A percentile compares a stretch with the other conserved stretches of the same genome.
phyloP scores from a whole-genome alignment of 2,113 vertebrate species.

The Lophius piscatorius region DNA sequence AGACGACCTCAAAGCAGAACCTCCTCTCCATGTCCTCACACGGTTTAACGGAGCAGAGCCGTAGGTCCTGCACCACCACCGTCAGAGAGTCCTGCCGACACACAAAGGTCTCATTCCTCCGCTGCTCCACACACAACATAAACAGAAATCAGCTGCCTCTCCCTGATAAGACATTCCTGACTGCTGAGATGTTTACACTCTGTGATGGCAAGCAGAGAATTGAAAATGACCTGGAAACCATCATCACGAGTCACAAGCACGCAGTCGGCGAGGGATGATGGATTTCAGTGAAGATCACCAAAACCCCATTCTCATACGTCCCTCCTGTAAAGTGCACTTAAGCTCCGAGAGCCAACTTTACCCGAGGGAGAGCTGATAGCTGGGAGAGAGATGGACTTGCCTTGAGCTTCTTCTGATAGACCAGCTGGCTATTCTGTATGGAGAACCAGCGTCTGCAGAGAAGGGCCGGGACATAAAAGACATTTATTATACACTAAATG shows the following conservation, averaged over 20 bases:
- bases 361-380: slow-evolving; percentile 2
- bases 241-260: slow-evolving; percentile 1
- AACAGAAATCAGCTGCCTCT: slow-evolving; percentile 5
- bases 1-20: slow-evolving; percentile 98
- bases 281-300: slow-evolving; percentile 11
- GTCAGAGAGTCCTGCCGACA: slow-evolving; percentile 88
- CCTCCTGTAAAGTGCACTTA: slow-evolving; percentile 45
- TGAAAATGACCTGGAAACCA: slow-evolving; percentile 11
- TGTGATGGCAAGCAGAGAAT: slow-evolving; percentile 3
- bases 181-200: slow-evolving; percentile 8
- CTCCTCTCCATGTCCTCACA: slow-evolving; percentile 96
- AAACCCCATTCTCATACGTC: neutral
- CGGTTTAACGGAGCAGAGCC: slow-evolving; percentile 94
- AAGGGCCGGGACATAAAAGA: slow-evolving; percentile 35
- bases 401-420: slow-evolving; percentile 99
- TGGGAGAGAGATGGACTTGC: slow-evolving; percentile 64
- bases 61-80: slow-evolving; percentile 94
- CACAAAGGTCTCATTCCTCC: slow-evolving; percentile 6
- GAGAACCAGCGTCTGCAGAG: slow-evolving; percentile 94
- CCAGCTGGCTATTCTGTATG: slow-evolving; percentile 98
- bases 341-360: slow-evolving; percentile 21
- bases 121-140: neutral
- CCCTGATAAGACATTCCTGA: neutral
- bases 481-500: slow-evolving; percentile 21
- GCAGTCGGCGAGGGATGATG: neutral